Conservation (phyloP, 2,797 vertebrate genomes). For the Coluber constrictor region DNA sequence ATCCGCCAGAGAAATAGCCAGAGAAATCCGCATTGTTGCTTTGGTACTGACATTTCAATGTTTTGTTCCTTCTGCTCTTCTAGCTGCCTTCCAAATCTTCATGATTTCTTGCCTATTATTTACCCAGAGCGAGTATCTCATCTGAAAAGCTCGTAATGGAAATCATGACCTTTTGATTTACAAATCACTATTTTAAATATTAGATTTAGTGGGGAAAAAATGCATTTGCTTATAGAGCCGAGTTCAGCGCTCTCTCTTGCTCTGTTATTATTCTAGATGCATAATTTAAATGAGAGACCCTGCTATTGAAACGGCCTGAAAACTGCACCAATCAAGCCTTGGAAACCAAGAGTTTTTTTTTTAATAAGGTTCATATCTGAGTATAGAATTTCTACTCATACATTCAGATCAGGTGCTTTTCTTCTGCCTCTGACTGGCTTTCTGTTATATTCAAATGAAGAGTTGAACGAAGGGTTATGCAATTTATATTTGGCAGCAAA, state of each 20-base stretch:
- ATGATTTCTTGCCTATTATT: slow-evolving; percentile 3
- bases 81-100: background rate
- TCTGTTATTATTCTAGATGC: slow-evolving; percentile 15
- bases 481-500: background rate
- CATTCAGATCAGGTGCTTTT: background rate
- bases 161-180: slow-evolving; percentile 28
- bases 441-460: slow-evolving; percentile 15
- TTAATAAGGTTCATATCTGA: slow-evolving; percentile 36
- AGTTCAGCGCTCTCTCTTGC: background rate
- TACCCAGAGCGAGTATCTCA: background rate
- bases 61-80: background rate
- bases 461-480: background rate
- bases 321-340: background rate
- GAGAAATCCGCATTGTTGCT: background rate
- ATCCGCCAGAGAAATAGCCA: too few species aligned
- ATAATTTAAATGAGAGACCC: slow-evolving; percentile 13
- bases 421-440: background rate
- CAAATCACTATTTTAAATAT: slow-evolving; percentile 12
- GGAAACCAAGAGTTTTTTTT: background rate
- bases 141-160: slow-evolving; percentile 10
- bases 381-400: background rate
- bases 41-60: too few species aligned
- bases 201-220: background rate
- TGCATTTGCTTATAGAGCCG: background rate
- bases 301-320: slow-evolving; percentile 7